Evolutionary conservation across 2,797 vertebrate genomes (phyloP).

Genomic region (Thamnophis elegans): DNA sequence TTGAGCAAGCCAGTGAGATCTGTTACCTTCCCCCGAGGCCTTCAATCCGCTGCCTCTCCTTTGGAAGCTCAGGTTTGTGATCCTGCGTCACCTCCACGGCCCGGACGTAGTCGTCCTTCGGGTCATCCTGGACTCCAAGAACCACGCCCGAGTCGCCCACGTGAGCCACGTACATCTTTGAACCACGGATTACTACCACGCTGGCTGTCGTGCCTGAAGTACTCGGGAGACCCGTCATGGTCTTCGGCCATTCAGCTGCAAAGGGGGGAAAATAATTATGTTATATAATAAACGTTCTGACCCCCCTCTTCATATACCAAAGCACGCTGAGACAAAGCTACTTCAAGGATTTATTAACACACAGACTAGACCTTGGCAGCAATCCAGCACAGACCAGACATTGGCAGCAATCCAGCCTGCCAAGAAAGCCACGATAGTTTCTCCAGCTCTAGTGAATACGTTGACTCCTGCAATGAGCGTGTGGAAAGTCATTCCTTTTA

Average conservation of each 20-base stretch:
- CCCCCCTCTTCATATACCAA: too few species aligned
- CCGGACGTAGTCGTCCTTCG: constrained; percentile 81
- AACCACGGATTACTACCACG: constrained; percentile 88
- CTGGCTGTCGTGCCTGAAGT: constrained; percentile 95
- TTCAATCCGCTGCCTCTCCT: constrained; percentile 92
- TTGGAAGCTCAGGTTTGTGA: constrained; percentile 93
- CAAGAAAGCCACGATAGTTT: too few species aligned
- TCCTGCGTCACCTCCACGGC: constrained; percentile 94
- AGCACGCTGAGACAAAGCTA: too few species aligned
- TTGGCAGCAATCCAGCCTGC: too few species aligned
- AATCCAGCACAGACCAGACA: too few species aligned
- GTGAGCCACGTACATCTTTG: constrained; percentile 92
- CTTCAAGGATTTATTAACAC: too few species aligned
- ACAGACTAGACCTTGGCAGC: too few species aligned
- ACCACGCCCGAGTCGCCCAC: constrained; percentile 95
- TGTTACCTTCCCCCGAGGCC: constrained; percentile 91
- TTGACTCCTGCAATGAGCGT: too few species aligned
- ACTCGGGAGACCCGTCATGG: constrained; percentile 91
- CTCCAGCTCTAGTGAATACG: too few species aligned
- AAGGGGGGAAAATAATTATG: background rate
- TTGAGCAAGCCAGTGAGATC: background rate
- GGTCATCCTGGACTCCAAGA: constrained; percentile 89
- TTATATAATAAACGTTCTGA: too few species aligned
- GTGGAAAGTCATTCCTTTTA: too few species aligned
- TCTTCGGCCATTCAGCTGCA: constrained; percentile 96